Base-by-base conservation (phyloP, 2,797 vertebrate species). In the Muraenolepis orangiensis region DNA sequence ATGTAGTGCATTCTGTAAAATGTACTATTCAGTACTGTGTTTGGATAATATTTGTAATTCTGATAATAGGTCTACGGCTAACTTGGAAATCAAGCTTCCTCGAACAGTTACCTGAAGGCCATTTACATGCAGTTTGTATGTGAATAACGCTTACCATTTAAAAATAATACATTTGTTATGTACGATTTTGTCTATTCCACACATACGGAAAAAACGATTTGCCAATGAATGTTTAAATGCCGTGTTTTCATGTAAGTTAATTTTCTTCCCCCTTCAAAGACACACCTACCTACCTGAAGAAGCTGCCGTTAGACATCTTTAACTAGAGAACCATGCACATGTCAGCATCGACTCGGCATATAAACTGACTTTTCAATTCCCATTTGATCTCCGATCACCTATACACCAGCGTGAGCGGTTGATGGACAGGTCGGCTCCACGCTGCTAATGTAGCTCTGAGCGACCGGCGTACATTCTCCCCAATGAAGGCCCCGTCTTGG, bases 401-500 rank as follows among this genome's bases (percentile, higher is more conserved):
- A 29, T 73, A 31, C 28, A 78, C 14, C 67, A 80, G 28, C 42
- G 66, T 32, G 71, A 69, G n/a, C 71, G 38, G 71, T 40, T 57
- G 31, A 61, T 69, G 14, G 74, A 40, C 32, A 67, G 12, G 5
- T 46, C 76, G 77, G 29, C 69, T 64, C 18, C 42, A 74, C 32
- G 38, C 75, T 71, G 67, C 70, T 16, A 78, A 30, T 73, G 57
- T 74, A 82, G 77, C 70, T 69, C 31, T 61, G 16, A 76, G 68
- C n/a, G n/a, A n/a, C n/a, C n/a, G n/a, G n/a, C 70, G 2, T 64
- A 26, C 23, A 26, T 3, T 64, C 68, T 73, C 70, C 30, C 16
- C 2, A 71, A 26, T n/a, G 73, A 80, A n/a, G n/a, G 78, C 72
- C 67, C 66, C 74, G 66, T 78, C 82, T 81, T 77, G 75, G 66